Evolutionary conservation across 2,113 vertebrate genomes (phyloP).

Genomic region (Bufo gargarizans): DNA sequence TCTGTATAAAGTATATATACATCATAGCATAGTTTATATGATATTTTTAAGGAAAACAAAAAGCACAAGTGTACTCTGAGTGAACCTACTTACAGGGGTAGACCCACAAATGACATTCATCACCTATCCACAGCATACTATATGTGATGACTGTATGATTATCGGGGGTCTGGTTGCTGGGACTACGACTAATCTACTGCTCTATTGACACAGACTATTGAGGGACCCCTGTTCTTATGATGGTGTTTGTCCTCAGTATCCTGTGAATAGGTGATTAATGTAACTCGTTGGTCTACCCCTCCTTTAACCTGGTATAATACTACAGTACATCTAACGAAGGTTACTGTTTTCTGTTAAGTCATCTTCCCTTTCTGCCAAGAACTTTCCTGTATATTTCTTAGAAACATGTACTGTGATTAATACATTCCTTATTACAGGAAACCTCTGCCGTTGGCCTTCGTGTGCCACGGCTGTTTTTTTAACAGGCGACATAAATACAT

Average conservation of each 20-base stretch:
- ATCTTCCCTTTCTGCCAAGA: not conserved
- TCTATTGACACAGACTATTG: too few relatives aligned
- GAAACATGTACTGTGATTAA: conserved; percentile 8
- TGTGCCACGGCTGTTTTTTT: conserved; percentile 13
- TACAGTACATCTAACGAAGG: not conserved
- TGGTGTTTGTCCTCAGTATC: too few relatives aligned
- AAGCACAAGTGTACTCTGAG: not conserved
- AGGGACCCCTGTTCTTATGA: too few relatives aligned
- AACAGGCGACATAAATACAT: not conserved
- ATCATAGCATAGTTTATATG: too few relatives aligned
- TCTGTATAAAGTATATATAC: too few relatives aligned
- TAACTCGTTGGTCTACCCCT: too few relatives aligned
- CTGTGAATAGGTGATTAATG: too few relatives aligned
- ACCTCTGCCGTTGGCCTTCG: conserved; percentile 1
- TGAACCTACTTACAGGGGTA: not conserved
- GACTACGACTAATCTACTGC: too few relatives aligned
- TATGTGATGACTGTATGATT: too few relatives aligned
- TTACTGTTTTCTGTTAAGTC: not conserved
- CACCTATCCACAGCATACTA: too few relatives aligned
- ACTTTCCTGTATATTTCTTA: conserved; percentile 13
- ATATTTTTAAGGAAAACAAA: not conserved
- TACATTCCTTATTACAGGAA: conserved; percentile 21
- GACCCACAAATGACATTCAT: too few relatives aligned
- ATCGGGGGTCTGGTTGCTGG: too few relatives aligned
- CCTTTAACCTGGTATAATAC: not conserved